phyloP scores from a whole-genome alignment of 2,797 vertebrate genomes.

The Sylvia borin region DNA sequence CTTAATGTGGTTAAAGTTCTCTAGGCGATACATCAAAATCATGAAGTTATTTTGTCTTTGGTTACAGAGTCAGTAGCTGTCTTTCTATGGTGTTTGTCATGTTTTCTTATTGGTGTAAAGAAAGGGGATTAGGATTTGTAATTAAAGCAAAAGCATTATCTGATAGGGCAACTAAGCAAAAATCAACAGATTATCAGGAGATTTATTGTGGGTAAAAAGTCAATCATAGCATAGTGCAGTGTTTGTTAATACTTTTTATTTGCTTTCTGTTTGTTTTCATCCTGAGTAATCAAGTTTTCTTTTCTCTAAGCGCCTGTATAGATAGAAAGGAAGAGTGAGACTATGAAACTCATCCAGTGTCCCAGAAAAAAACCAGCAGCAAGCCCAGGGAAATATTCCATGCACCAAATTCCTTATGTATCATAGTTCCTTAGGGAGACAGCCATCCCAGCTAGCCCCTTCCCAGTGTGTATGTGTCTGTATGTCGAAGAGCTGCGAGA shows the following conservation, averaged over 20 bases:
- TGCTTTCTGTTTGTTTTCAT: background rate
- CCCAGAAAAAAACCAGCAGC: background rate
- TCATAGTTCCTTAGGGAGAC: background rate
- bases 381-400: background rate
- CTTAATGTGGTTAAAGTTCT: background rate
- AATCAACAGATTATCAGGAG: background rate
- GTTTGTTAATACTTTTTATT: background rate
- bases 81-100: background rate
- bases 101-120: background rate
- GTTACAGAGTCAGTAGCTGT: background rate
- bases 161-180: background rate
- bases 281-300: background rate
- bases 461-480: background rate
- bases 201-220: background rate
- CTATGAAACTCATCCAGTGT: background rate
- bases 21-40: background rate
- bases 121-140: background rate
- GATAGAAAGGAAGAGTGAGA: background rate
- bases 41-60: background rate
- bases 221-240: background rate
- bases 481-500: slow-evolving; percentile 17
- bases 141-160: background rate
- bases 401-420: background rate
- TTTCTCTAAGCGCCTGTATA: background rate
- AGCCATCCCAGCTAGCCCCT: background rate